These are phyloP conservation scores for Leuciscus waleckii DNA, from an alignment of 2,797 vertebrate species.

Conservation along the genomic window DNA sequence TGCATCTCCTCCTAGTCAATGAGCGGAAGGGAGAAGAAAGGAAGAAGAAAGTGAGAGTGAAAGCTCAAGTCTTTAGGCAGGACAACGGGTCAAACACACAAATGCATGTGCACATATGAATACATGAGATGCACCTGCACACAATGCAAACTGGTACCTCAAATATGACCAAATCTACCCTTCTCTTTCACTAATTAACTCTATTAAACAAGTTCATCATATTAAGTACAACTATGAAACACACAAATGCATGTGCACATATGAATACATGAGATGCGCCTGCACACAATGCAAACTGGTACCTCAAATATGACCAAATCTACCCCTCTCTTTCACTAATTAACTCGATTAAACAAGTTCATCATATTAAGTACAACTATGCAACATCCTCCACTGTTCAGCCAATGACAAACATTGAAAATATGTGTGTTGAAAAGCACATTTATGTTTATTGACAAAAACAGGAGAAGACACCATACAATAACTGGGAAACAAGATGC, in stretches of 20 bases:
- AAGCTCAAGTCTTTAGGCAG: constrained; percentile 10
- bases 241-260: background rate
- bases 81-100: background rate
- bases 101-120: background rate
- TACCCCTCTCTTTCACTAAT: background rate
- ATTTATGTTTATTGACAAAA: background rate
- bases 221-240: background rate
- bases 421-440: too few relatives aligned
- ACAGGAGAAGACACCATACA: background rate
- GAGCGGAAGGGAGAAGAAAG: constrained; percentile 52
- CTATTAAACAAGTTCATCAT: background rate
- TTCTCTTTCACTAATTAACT: constrained; percentile 3
- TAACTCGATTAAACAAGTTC: background rate
- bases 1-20: constrained; percentile 10
- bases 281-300: background rate
- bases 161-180: background rate
- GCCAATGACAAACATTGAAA: background rate
- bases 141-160: background rate
- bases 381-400: background rate
- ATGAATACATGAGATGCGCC: background rate
- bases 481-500: background rate
- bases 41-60: constrained; percentile 40
- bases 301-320: background rate
- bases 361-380: background rate
- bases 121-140: background rate